These are phyloP conservation scores for Myiagra hebetior DNA, from an alignment of 2,113 vertebrate genomes.

Conservation along the genomic window DNA sequence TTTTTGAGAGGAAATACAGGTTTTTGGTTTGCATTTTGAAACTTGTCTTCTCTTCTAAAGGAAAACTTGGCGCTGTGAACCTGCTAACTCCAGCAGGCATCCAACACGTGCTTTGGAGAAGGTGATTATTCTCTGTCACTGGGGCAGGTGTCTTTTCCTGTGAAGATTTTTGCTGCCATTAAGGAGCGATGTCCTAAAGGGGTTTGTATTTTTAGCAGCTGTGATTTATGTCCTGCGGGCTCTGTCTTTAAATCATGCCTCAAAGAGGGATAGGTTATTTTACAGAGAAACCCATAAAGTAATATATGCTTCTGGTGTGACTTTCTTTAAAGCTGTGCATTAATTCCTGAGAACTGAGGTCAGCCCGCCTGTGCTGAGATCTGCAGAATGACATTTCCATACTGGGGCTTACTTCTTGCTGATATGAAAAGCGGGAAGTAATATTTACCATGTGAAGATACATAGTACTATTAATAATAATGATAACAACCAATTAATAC, in stretches of 20 bases:
- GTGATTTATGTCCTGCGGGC: constrained; percentile 29
- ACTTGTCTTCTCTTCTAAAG: background rate
- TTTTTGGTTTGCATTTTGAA: background rate
- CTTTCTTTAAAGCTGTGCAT: constrained; percentile 56
- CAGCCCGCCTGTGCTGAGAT: constrained; percentile 38
- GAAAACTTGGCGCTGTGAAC: background rate
- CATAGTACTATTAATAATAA: background rate
- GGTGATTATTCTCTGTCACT: constrained; percentile 53
- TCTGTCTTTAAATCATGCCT: constrained; percentile 53
- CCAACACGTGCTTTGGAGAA: background rate
- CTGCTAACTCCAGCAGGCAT: constrained; percentile 19
- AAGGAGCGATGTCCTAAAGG: constrained; percentile 39
- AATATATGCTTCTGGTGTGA: constrained; percentile 50
- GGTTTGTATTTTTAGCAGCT: constrained; percentile 56
- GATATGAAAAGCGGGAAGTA: background rate
- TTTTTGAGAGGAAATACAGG: background rate
- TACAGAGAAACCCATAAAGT: constrained; percentile 31
- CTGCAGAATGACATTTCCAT: constrained; percentile 26
- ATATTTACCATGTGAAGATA: background rate
- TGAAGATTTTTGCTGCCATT: constrained; percentile 47
- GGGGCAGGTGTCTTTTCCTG: constrained; percentile 35
- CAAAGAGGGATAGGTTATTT: constrained; percentile 48
- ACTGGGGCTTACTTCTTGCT: background rate
- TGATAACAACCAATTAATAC: background rate
- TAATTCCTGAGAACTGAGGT: constrained; percentile 42